Conservation (phyloP, 2,113 vertebrate genomes). For the Dunckerocampus dactyliophorus region DNA sequence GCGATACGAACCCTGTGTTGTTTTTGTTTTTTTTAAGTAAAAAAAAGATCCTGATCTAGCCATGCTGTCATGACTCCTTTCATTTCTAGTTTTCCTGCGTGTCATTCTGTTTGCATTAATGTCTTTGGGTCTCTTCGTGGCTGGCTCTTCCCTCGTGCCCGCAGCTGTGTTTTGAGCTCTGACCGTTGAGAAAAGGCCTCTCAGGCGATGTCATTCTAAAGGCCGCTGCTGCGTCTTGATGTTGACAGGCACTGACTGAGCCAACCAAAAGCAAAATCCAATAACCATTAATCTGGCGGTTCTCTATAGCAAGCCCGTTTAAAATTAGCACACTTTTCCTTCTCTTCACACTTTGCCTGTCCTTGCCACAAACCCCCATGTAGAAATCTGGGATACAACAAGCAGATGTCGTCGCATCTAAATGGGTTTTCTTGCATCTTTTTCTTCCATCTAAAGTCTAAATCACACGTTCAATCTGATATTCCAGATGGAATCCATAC, state of each 20-base stretch:
- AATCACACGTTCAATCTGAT: background rate
- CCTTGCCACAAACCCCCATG: background rate
- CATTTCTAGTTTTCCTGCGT: background rate
- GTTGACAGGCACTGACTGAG: conserved; percentile 55
- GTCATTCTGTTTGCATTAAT: conserved; percentile 7
- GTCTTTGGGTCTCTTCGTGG: conserved; percentile 1
- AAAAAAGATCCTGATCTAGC: too few species aligned
- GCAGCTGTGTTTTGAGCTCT: conserved; percentile 30
- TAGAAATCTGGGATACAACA: background rate
- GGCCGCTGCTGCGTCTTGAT: conserved; percentile 51
- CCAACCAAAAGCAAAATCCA: conserved; percentile 62
- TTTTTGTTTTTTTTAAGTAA: too few species aligned
- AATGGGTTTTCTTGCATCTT: background rate
- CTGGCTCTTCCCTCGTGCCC: conserved; percentile 14
- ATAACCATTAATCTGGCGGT: conserved; percentile 63
- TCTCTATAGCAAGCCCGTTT: conserved; percentile 47
- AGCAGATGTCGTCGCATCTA: background rate
- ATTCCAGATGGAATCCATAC: background rate
- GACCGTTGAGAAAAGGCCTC: conserved; percentile 46
- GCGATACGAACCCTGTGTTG: too few species aligned
- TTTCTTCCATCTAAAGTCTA: background rate
- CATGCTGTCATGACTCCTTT: background rate
- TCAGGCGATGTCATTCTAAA: conserved; percentile 52
- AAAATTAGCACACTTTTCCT: conserved; percentile 40
- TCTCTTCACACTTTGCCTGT: background rate